These are phyloP conservation scores for Halesus radiatus DNA, from an alignment of 1,140 invertebrate genomes.

Conservation along the genomic window DNA sequence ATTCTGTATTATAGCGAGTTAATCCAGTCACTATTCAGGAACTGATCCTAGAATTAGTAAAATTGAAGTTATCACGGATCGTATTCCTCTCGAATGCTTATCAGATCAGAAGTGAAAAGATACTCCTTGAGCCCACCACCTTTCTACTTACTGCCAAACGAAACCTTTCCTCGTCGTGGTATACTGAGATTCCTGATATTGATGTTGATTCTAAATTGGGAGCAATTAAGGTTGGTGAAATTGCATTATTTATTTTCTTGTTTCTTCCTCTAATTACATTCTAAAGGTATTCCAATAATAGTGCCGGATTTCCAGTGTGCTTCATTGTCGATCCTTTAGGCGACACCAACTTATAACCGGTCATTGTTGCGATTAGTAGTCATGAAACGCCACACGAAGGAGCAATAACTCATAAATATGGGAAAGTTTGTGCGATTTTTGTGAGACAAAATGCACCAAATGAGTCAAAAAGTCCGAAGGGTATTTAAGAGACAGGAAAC, in stretches of 20 bases:
- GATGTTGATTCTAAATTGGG: constrained; percentile 85
- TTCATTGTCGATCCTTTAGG: too few species aligned
- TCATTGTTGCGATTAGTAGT: too few species aligned
- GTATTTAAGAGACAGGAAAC: too few species aligned
- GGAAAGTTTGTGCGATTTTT: too few species aligned
- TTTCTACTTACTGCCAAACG: constrained; percentile 84
- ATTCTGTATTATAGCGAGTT: constrained; percentile 61
- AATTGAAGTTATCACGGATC: constrained; percentile 83
- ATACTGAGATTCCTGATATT: constrained; percentile 85
- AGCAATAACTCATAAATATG: too few species aligned
- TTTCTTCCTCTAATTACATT: neutral
- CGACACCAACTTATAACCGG: too few species aligned
- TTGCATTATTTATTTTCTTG: constrained; percentile 45
- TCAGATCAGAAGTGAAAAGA: constrained; percentile 62
- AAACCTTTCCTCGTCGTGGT: constrained; percentile 90
- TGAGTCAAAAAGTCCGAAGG: too few species aligned
- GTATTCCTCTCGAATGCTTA: constrained; percentile 60
- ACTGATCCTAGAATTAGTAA: constrained; percentile 81
- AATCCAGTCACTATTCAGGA: constrained; percentile 83
- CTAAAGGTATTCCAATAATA: too few species aligned
- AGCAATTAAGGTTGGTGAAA: constrained; percentile 76
- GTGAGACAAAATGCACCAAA: too few species aligned
- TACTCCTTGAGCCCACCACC: constrained; percentile 86
- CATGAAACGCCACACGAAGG: too few species aligned
- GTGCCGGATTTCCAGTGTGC: too few species aligned